These are phyloP conservation scores for Drosophila tanythrix DNA, from an alignment of 2,888 invertebrate genomes.

Conservation along the genomic window DNA sequence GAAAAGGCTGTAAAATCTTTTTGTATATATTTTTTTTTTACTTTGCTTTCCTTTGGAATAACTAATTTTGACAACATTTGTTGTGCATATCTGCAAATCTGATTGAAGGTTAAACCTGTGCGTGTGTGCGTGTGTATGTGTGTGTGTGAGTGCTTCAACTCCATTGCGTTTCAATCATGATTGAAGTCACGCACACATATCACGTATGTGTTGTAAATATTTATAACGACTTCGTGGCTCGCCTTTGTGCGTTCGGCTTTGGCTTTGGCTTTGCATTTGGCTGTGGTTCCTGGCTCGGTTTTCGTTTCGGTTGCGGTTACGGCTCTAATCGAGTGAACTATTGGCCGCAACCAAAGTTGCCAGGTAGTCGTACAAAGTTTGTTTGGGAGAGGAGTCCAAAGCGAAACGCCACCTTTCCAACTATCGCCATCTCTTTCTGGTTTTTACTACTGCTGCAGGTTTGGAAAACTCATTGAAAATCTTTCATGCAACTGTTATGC, in stretches of 20 bases:
- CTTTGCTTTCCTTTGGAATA: background rate
- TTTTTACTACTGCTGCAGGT: background rate
- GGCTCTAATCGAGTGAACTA: background rate
- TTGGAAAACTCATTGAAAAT: background rate
- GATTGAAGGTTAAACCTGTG: background rate
- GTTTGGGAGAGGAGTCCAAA: background rate
- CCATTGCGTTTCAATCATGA: background rate
- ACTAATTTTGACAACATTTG: background rate
- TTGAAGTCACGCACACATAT: background rate
- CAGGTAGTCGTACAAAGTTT: constrained; percentile 21
- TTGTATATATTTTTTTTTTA: background rate
- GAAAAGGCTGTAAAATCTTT: too few relatives aligned
- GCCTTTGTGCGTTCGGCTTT: constrained; percentile 16
- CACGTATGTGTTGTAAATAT: background rate
- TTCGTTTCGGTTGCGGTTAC: constrained; percentile 25
- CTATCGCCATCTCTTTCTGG: background rate
- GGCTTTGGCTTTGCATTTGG: background rate
- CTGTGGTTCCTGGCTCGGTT: background rate
- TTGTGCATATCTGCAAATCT: background rate
- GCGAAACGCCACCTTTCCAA: background rate
- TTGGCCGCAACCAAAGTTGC: constrained; percentile 4
- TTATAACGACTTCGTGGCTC: background rate
- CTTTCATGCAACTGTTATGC: background rate
- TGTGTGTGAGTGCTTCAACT: background rate
- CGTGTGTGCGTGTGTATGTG: background rate